These are phyloP conservation scores for Aurelia aurita complex sp. Pacific DNA, from an alignment of 30 jellyfish, hydroid and myxozoan species.

Conservation along the genomic window DNA sequence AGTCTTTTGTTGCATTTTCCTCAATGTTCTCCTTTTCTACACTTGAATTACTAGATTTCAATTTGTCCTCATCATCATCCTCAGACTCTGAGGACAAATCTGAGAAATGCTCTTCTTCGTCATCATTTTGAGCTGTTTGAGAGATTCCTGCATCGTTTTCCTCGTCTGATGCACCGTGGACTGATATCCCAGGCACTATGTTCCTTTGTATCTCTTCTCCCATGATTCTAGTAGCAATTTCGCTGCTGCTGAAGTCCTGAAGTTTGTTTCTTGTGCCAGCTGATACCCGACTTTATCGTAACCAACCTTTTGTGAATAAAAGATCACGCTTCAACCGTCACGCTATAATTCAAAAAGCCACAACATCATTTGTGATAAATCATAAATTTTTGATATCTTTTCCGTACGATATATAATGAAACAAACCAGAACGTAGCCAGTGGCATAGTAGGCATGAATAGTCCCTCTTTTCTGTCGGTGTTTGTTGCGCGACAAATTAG, in stretches of 20 bases:
- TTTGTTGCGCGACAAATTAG: too few relatives aligned
- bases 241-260: too few relatives aligned
- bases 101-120: not conserved
- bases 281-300: not conserved
- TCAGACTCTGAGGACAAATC: slow-evolving; percentile 1
- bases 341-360: slow-evolving; percentile 8
- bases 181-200: slow-evolving; percentile 53
- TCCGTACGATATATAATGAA: too few relatives aligned
- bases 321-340: not conserved
- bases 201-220: too few relatives aligned
- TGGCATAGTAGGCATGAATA: too few relatives aligned
- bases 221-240: too few relatives aligned
- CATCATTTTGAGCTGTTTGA: not conserved
- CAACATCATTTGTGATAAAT: not conserved
- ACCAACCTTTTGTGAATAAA: not conserved
- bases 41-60: not conserved
- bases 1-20: slow-evolving; percentile 2
- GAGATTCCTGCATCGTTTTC: not conserved
- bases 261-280: not conserved
- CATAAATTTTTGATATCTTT: not conserved
- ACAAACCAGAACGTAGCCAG: too few relatives aligned
- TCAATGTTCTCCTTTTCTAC: slow-evolving; percentile 5
- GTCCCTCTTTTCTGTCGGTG: too few relatives aligned
- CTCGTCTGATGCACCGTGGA: slow-evolving; percentile 56
- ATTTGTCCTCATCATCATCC: not conserved